These are phyloP conservation scores for Epinephelus malabaricus DNA, from an alignment of 2,797 vertebrate species.

Conservation along the genomic window DNA sequence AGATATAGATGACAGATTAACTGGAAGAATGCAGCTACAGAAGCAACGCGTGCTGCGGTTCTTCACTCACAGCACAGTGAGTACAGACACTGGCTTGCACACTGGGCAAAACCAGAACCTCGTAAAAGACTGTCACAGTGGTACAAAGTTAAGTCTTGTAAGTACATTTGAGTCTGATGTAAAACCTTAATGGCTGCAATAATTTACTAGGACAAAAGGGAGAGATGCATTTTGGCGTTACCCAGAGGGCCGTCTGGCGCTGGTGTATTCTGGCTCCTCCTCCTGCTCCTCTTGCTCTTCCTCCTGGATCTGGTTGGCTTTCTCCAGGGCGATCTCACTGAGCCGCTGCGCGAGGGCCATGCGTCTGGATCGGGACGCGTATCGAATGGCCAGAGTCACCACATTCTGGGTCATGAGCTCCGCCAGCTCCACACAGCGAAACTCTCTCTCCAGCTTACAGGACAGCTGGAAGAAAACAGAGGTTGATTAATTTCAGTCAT, in stretches of 20 bases:
- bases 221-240: constrained; percentile 68
- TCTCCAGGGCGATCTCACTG: constrained; percentile 91
- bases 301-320: constrained; percentile 84
- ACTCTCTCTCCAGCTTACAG: constrained; percentile 95
- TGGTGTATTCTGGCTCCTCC: constrained; percentile 81
- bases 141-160: too few species aligned
- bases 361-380: constrained; percentile 92
- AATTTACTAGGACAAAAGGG: not conserved
- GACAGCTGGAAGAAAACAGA: constrained; percentile 86
- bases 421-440: constrained; percentile 94
- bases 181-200: not conserved
- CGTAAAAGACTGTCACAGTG: too few species aligned
- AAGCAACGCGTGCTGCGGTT: too few species aligned
- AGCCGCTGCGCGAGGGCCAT: constrained; percentile 93
- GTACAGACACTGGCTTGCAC: too few species aligned
- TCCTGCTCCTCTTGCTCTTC: constrained; percentile 74
- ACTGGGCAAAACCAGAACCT: too few species aligned
- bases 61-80: too few species aligned
- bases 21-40: not conserved
- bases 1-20: not conserved
- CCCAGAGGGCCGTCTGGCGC: constrained; percentile 76
- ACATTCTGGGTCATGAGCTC: constrained; percentile 93
- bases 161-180: too few species aligned
- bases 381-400: constrained; percentile 92
- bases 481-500: not conserved